Evolutionary conservation across 2,888 invertebrate genomes (phyloP), one percentile per base, ranked within the genome.

Genomic region (Glomeris marginata): DNA sequence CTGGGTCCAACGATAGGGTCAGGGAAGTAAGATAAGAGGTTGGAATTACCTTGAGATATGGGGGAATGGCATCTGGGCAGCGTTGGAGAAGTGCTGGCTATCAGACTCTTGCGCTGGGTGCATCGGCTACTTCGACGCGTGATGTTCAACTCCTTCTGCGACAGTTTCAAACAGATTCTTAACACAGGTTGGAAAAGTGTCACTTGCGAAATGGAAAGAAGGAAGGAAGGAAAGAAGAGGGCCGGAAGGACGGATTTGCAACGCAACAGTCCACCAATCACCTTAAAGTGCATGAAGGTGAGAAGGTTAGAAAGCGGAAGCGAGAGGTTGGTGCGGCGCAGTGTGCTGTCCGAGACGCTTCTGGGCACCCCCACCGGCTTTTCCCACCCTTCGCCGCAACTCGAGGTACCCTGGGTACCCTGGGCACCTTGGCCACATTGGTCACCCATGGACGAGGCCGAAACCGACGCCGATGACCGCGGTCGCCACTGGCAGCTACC

Each of bases 31-130:
- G n/a, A n/a, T n/a, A n/a, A n/a, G n/a, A n/a, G 5, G 21, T 13
- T 6, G 6, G 44, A 49, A 11, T 57, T 61, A 66, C 74, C 80
- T 63, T 57, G 57, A 15, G 81, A 81, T 63, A 81, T 75, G 18
- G 84, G 84, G 42, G 83, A 83, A 68, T 84, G 81, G 60, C 83
- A 83, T 66, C 83, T 72, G 49, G 79, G 79, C 61, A 80, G 69
- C 46, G 78, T 77, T 22, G 84, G 84, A 48, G 81, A 81, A 44
- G 81, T 80, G 57, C 79, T 80, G 15, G 78, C 76, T 47, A 83
- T 78, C 60, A 83, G 76, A 63, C 82, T 82, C 61, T 83, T 77
- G 52, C 83, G 74, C 67, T 82, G 81, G 13, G 51, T 42, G 44
- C 54, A 51, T 37, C 54, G 51, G 47, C 52, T 43, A 45, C 56